Percentiles rank a stretch among this genome's conserved stretches.
phyloP scores from a whole-genome alignment of 2,888 invertebrate genomes.

The Leptogaster cylindrica region DNA sequence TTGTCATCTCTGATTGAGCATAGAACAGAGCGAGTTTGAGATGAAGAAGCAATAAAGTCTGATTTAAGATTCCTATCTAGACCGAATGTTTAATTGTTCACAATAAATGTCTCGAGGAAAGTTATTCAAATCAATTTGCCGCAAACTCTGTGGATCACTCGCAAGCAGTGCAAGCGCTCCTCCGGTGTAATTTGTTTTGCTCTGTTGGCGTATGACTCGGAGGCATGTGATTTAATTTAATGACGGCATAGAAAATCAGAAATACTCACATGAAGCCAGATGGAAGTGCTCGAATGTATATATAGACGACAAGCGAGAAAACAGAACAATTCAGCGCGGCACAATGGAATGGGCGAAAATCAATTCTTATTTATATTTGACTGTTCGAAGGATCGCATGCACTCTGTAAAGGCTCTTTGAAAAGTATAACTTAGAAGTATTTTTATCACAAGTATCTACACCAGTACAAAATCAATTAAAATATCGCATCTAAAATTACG shows the following conservation, averaged over 20 bases:
- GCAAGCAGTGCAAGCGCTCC: too few relatives aligned
- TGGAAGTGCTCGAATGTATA: slow-evolving; percentile 18
- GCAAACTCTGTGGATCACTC: too few relatives aligned
- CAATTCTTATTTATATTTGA: too few relatives aligned
- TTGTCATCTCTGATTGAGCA: too few relatives aligned
- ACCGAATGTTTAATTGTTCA: not conserved
- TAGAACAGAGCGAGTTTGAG: too few relatives aligned
- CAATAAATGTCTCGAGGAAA: not conserved
- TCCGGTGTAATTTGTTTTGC: slow-evolving; percentile 9
- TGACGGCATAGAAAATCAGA: slow-evolving; percentile 35
- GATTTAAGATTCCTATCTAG: not conserved
- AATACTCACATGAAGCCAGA: slow-evolving; percentile 24
- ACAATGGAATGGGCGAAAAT: slow-evolving; percentile 20
- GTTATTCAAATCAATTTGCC: too few relatives aligned
- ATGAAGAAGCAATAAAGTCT: not conserved
- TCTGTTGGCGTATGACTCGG: slow-evolving; percentile 42
- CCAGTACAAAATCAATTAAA: too few relatives aligned
- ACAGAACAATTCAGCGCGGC: not conserved
- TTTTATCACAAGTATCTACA: too few relatives aligned
- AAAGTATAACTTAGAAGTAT: too few relatives aligned
- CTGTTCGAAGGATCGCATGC: too few relatives aligned
- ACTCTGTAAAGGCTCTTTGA: not conserved
- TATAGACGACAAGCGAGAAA: slow-evolving; percentile 16
- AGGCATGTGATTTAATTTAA: slow-evolving; percentile 45
- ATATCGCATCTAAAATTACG: too few relatives aligned